phyloP scores from a whole-genome alignment of 2,888 invertebrate species.

The Bimastos eiseni region DNA sequence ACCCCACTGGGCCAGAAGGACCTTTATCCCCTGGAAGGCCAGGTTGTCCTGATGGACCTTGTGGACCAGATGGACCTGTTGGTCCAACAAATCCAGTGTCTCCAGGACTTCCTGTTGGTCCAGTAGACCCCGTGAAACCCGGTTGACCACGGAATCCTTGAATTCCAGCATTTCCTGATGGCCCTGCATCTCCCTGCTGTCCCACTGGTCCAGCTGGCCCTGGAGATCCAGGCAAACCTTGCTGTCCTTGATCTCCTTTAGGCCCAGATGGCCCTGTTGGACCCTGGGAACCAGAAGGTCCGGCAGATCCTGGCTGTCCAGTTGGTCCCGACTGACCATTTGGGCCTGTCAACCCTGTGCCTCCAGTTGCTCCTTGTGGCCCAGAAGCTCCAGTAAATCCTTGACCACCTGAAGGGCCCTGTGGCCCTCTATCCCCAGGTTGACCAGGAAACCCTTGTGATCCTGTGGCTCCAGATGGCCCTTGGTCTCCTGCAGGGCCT shows the following conservation, averaged over 20 bases:
- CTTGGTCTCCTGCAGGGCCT: background rate
- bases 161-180: constrained; percentile 40
- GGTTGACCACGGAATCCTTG: constrained; percentile 29
- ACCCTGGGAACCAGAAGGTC: constrained; percentile 32
- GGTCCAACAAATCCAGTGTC: constrained; percentile 31
- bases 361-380: constrained; percentile 37
- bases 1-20: constrained; percentile 36
- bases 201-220: constrained; percentile 62
- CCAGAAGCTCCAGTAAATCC: constrained; percentile 33
- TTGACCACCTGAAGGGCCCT: constrained; percentile 5
- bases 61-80: constrained; percentile 16
- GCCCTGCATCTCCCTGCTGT: constrained; percentile 45
- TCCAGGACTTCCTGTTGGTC: constrained; percentile 34
- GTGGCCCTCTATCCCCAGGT: constrained; percentile 17
- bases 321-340: constrained; percentile 58
- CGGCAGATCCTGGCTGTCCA: constrained; percentile 28
- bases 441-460: background rate
- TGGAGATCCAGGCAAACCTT: background rate
- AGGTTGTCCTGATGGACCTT: constrained; percentile 36
- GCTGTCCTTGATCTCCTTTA: constrained; percentile 54
- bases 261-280: constrained; percentile 33
- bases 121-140: constrained; percentile 35
- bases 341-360: constrained; percentile 30
- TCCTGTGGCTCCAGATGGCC: background rate
- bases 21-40: constrained; percentile 38